Conservation (phyloP, 2,797 vertebrate species). For the Takifugu rubripes region DNA sequence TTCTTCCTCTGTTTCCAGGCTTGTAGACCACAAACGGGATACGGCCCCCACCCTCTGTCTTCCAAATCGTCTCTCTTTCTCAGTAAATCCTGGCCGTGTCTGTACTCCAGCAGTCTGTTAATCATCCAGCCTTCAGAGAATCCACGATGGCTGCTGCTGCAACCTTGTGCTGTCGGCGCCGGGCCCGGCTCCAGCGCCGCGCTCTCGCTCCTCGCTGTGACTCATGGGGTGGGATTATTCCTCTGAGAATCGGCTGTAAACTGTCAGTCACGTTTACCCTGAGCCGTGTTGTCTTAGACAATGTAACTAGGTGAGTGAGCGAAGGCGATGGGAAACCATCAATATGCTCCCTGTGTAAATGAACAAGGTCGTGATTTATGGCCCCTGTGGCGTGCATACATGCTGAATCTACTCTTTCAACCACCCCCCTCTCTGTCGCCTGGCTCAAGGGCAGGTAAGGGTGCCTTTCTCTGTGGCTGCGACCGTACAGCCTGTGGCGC, state of each 20-base stretch:
- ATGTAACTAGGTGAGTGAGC: conserved; percentile 69
- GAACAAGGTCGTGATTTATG: conserved; percentile 77
- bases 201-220: conserved; percentile 17
- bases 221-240: conserved; percentile 52
- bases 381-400: conserved; percentile 59
- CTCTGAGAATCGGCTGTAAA: conserved; percentile 61
- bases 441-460: conserved; percentile 76
- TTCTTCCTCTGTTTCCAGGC: neutral
- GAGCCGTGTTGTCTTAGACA: conserved; percentile 63
- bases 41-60: neutral
- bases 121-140: conserved; percentile 51
- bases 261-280: conserved; percentile 66
- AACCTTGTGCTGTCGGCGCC: conserved; percentile 41
- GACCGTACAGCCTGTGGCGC: conserved; percentile 49
- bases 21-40: too few relatives aligned
- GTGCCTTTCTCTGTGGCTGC: conserved; percentile 61
- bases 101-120: conserved; percentile 21
- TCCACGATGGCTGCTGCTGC: conserved; percentile 51
- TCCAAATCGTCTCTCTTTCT: neutral
- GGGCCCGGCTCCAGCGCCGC: neutral
- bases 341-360: conserved; percentile 75
- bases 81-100: neutral
- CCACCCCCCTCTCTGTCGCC: conserved; percentile 23
- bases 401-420: conserved; percentile 73
- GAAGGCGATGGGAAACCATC: conserved; percentile 72